Conservation (phyloP, 1,140 invertebrate species). For the Heliconius congener region DNA sequence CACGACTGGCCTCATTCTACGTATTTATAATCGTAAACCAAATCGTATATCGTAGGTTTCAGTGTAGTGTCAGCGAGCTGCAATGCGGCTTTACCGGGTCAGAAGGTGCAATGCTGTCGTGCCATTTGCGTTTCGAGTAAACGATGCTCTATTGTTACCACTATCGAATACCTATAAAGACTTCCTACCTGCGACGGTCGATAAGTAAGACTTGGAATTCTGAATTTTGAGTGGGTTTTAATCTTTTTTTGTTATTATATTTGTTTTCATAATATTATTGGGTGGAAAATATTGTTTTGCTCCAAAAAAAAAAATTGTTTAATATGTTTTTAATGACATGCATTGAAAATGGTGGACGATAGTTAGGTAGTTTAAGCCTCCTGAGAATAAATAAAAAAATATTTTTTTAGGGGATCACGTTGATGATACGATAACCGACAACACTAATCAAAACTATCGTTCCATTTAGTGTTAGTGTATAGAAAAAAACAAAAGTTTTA, state of each 20-base stretch:
- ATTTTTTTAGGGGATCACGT: neutral
- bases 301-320: too few relatives aligned
- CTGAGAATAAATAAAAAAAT: too few relatives aligned
- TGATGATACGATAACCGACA: neutral
- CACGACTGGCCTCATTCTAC: too few relatives aligned
- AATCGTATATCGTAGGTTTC: constrained; percentile 40
- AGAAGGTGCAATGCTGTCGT: constrained; percentile 61
- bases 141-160: constrained; percentile 51
- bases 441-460: neutral
- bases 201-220: neutral
- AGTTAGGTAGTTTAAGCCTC: too few relatives aligned
- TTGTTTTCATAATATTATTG: neutral
- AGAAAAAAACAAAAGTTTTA: neutral
- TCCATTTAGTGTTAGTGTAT: neutral
- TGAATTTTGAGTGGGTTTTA: neutral
- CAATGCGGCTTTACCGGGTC: constrained; percentile 66
- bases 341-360: too few relatives aligned
- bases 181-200: neutral
- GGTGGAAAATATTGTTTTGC: too few relatives aligned
- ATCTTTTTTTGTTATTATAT: neutral
- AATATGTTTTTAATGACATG: too few relatives aligned
- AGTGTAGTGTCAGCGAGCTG: constrained; percentile 63
- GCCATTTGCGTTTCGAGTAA: constrained; percentile 51
- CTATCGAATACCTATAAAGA: constrained; percentile 25
- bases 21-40: constrained; percentile 27